These are phyloP conservation scores for Nasonia giraulti DNA, from an alignment of 1,140 invertebrate genomes.

Conservation along the genomic window DNA sequence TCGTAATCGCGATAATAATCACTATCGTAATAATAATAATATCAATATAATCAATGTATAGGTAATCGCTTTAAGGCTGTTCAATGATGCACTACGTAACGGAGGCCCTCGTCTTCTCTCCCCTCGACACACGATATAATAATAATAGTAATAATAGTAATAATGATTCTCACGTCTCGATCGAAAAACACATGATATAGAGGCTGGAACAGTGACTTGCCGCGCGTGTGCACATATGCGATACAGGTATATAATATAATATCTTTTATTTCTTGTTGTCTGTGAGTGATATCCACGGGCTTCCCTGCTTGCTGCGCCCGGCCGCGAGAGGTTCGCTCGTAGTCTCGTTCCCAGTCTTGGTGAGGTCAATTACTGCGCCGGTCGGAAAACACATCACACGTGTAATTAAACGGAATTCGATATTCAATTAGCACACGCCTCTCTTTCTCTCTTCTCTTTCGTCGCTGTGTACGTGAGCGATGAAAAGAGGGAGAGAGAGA, in stretches of 20 bases:
- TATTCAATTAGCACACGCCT: constrained; percentile 8
- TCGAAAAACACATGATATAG: neutral
- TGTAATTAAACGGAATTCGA: constrained; percentile 42
- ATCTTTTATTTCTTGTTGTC: neutral
- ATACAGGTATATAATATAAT: neutral
- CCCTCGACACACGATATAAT: neutral
- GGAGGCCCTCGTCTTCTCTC: neutral
- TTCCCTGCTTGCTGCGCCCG: constrained; percentile 7
- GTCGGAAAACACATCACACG: constrained; percentile 34
- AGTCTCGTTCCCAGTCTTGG: constrained; percentile 29
- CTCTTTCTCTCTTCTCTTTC: neutral
- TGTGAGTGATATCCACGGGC: constrained; percentile 9
- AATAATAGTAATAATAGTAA: constrained; percentile 12
- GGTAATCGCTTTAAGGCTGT: constrained; percentile 37
- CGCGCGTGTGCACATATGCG: constrained; percentile 9
- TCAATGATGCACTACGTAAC: constrained; percentile 9
- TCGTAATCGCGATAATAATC: constrained; percentile 52
- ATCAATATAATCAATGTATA: constrained; percentile 45
- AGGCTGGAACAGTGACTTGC: constrained; percentile 11
- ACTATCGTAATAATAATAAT: constrained; percentile 41
- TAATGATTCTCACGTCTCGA: constrained; percentile 20
- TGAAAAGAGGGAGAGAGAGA: neutral
- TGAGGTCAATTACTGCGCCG: constrained; percentile 46
- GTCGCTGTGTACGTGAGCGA: neutral
- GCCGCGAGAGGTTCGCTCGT: neutral